phyloP scores from a whole-genome alignment of 2,113 vertebrate genomes.

The Saccopteryx bilineata region DNA sequence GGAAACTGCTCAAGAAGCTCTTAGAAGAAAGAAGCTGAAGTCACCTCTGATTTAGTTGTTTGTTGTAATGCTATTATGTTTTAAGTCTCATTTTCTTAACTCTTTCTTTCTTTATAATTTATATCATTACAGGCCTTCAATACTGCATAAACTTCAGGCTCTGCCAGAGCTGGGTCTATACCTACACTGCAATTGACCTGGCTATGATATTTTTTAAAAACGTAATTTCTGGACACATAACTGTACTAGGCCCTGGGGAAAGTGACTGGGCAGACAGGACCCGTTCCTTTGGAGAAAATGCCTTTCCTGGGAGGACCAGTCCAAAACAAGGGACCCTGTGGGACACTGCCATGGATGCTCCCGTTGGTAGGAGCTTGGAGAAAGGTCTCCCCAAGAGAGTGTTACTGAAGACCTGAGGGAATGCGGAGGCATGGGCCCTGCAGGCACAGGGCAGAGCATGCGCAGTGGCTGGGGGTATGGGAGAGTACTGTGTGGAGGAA shows the following conservation, averaged over 20 bases:
- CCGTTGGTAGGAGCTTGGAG: not conserved
- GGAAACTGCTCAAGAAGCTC: not conserved
- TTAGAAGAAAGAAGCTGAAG: not conserved
- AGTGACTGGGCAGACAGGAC: not conserved
- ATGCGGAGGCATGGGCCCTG: not conserved
- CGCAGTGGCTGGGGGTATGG: fast-evolving
- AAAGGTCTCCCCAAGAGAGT: not conserved
- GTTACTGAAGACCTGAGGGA: not conserved
- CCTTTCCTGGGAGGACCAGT: not conserved
- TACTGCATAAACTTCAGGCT: not conserved
- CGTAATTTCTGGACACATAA: not conserved
- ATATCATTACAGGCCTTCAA: not conserved
- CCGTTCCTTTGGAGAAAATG: not conserved
- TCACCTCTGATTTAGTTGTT: not conserved
- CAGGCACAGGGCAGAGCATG: not conserved
- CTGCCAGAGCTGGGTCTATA: not conserved
- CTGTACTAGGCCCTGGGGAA: not conserved
- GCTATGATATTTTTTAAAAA: not conserved
- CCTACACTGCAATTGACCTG: not conserved
- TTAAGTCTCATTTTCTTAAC: not conserved
- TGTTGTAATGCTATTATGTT: not conserved
- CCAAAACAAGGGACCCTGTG: not conserved
- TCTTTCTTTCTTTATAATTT: not conserved
- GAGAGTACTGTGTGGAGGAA: not conserved
- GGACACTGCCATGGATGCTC: too few species aligned